phyloP scores from a whole-genome alignment of 2,888 invertebrate species.

The Drosophila prostipennis region DNA sequence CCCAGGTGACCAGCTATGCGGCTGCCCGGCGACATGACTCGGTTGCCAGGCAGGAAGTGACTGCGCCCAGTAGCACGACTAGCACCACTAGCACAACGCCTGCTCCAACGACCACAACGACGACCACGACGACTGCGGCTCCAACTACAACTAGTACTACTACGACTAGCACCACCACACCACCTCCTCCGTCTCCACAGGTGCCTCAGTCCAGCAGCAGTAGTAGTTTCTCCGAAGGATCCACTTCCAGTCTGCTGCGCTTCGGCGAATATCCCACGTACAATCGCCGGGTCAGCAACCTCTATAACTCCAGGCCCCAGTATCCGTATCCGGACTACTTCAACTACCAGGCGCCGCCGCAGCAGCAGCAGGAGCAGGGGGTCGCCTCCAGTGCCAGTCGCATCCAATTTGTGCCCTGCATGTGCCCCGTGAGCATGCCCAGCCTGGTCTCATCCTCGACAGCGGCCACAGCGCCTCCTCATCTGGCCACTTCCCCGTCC shows the following conservation, averaged over 20 bases:
- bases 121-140: conserved; percentile 42
- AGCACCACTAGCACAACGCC: conserved; percentile 39
- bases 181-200: conserved; percentile 30
- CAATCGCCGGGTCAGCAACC: conserved; percentile 74
- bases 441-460: conserved; percentile 27
- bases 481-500: background rate
- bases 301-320: conserved; percentile 76
- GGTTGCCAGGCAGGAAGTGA: conserved; percentile 48
- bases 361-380: conserved; percentile 46
- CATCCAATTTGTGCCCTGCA: conserved; percentile 82
- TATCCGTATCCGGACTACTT: conserved; percentile 83
- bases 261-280: conserved; percentile 75
- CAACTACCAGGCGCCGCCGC: conserved; percentile 59
- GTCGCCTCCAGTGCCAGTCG: conserved; percentile 30
- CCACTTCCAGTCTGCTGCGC: conserved; percentile 41
- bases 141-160: conserved; percentile 33
- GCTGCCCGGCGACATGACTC: conserved; percentile 59
- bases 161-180: conserved; percentile 29
- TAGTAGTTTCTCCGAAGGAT: conserved; percentile 13
- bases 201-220: conserved; percentile 14
- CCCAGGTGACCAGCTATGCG: conserved; percentile 60
- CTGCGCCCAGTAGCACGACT: conserved; percentile 48
- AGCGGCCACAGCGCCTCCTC: conserved; percentile 4
- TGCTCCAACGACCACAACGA: conserved; percentile 53
- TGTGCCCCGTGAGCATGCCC: conserved; percentile 81